Evolutionary conservation across 2,888 invertebrate species (phyloP).

Genomic region (Neoascia interrupta): DNA sequence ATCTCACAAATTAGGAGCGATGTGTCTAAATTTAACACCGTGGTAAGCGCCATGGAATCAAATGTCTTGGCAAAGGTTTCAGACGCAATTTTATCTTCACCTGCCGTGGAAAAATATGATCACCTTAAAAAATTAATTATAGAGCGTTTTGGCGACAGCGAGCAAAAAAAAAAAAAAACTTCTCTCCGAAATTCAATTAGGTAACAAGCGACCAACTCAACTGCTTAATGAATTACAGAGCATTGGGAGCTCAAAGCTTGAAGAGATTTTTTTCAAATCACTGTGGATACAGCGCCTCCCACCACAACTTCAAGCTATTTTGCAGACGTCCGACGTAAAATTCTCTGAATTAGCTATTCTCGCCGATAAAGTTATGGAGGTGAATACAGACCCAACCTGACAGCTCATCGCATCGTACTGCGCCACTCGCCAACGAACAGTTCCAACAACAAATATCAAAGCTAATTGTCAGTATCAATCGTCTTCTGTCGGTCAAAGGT

Average conservation of each 20-base stretch:
- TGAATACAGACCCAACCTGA: no score
- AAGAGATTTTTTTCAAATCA: slow-evolving; percentile 27
- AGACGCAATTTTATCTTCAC: slow-evolving; percentile 63
- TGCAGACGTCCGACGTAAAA: slow-evolving; percentile 32
- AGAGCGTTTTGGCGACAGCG: slow-evolving; percentile 59
- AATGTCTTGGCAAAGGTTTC: slow-evolving; percentile 64
- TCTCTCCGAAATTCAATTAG: slow-evolving; percentile 50
- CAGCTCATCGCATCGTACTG: no score
- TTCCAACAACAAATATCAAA: no score
- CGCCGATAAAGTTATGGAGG: slow-evolving; percentile 27
- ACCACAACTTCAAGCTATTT: slow-evolving; percentile 15
- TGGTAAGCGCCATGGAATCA: slow-evolving; percentile 66
- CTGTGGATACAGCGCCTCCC: slow-evolving; percentile 33
- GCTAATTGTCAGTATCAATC: no score
- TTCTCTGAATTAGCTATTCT: not conserved
- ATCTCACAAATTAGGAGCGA: slow-evolving; percentile 68
- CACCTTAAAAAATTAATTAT: slow-evolving; percentile 55
- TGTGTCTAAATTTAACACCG: slow-evolving; percentile 69
- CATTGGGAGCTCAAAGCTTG: slow-evolving; percentile 38
- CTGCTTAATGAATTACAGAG: slow-evolving; percentile 52
- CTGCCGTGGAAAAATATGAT: slow-evolving; percentile 47
- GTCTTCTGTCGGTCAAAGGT: no score
- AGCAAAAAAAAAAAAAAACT: slow-evolving; percentile 57
- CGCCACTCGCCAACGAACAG: no score
- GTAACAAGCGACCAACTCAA: slow-evolving; percentile 59